phyloP scores from a whole-genome alignment of 2,797 vertebrate species.

The Taeniopygia guttata region DNA sequence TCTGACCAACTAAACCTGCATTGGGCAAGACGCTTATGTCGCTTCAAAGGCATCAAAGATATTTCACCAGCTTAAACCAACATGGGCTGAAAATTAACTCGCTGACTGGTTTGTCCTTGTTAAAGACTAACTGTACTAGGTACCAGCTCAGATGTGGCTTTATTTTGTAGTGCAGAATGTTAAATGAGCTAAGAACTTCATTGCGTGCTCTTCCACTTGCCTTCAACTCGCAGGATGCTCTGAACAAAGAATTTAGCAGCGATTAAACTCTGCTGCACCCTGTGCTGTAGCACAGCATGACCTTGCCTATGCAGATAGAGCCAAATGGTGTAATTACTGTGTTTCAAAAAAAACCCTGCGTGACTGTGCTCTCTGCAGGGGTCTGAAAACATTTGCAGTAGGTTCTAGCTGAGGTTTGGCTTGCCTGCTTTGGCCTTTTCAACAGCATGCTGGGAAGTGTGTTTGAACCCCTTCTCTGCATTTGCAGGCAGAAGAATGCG shows the following conservation, averaged over 20 bases:
- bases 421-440: constrained; percentile 15
- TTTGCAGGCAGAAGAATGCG: not conserved
- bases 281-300: constrained; percentile 29
- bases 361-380: constrained; percentile 28
- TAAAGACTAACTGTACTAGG: not conserved
- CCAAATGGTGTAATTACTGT: constrained; percentile 58
- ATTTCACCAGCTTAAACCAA: not conserved
- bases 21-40: not conserved
- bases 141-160: not conserved
- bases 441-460: not conserved
- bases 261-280: constrained; percentile 54
- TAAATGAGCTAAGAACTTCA: not conserved
- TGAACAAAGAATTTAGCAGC: constrained; percentile 12
- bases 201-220: not conserved
- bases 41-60: not conserved
- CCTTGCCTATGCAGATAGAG: constrained; percentile 21
- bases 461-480: not conserved
- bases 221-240: not conserved
- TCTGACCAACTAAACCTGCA: not conserved
- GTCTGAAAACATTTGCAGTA: constrained; percentile 45
- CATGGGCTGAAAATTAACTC: not conserved
- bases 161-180: not conserved
- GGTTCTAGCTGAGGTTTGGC: constrained; percentile 21
- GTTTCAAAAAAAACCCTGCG: not conserved
- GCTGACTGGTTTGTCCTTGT: not conserved